phyloP scores from a whole-genome alignment of 2,797 vertebrate species.

The Diglossa cyanea region DNA sequence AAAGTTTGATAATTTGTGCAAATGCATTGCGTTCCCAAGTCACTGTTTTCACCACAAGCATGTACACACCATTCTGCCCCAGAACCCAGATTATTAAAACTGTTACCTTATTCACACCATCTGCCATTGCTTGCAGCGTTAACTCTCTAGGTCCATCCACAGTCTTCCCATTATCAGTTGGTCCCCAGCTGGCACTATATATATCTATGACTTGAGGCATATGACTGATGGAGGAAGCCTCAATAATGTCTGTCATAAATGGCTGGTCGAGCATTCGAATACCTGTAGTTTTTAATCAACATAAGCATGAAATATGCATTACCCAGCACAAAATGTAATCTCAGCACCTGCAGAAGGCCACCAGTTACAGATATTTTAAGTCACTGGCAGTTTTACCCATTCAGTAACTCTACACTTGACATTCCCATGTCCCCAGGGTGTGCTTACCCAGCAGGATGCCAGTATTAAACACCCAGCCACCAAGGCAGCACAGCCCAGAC shows the following conservation, averaged over 20 bases:
- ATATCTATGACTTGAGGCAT: constrained; percentile 98
- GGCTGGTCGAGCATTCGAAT: constrained; percentile 98
- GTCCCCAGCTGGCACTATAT: constrained; percentile 98
- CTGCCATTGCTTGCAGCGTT: constrained; percentile 97
- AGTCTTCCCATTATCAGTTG: constrained; percentile 96
- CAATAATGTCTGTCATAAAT: constrained; percentile 98
- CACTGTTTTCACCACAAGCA: not conserved
- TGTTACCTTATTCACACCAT: constrained; percentile 95
- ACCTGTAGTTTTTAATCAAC: constrained; percentile 73
- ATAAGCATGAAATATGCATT: not conserved
- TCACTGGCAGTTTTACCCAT: not conserved
- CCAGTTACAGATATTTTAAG: not conserved
- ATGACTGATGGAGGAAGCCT: constrained; percentile 98
- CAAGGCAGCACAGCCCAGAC: not conserved
- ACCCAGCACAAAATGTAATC: not conserved
- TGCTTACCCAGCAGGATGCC: not conserved
- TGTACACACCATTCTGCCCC: not conserved
- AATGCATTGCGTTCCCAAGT: not conserved
- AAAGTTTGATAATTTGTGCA: not conserved
- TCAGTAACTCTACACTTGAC: not conserved
- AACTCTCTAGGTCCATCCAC: constrained; percentile 97
- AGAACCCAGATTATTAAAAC: not conserved
- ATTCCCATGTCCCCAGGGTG: not conserved
- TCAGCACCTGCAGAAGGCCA: not conserved
- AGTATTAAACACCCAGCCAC: not conserved